Base-by-base conservation (phyloP, 2,888 invertebrate genomes). In the Eudasyphora cyanicolor region DNA sequence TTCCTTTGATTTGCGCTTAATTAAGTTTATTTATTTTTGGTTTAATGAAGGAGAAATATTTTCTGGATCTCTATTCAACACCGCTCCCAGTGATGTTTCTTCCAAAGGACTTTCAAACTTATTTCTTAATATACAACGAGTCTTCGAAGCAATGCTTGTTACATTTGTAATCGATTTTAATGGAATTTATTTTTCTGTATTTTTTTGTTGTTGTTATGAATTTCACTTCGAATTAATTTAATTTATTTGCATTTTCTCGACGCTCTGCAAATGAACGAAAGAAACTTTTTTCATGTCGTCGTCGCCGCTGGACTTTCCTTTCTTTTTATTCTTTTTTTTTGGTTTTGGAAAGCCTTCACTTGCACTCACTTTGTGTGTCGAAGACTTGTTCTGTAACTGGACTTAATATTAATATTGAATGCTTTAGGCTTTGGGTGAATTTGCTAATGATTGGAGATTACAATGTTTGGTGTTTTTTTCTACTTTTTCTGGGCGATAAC, bases 171-270 rank as follows among this genome's bases (percentile, higher is more conserved):
- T 74, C 57, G 51, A 45, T 76, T 74, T 81, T 29, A 35, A 57
- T 67, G 45, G 38, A 76, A 14, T 42, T 24, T 27, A n/a, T n/a
- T n/a, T n/a, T 70, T 49, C 42, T 14, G 17, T 35, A n/a, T 35
- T 62, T 14, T 54, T 42, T 57, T 38, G 10, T 29, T 27, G 12
- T 75, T 69, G 12, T 57, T 17, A 35, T 29, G 27, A 42, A 51
- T 80, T 70, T 80, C 64, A 64, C 42, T 71, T 67, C 64, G 70
- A 70, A 76, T 35, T 60, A 76, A 54, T 76, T 80, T 54, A 62
- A 64, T 76, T 76, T 60, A 57, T 73, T 60, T 73, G 38, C 42
- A 73, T 73, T 73, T n/a, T n/a, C n/a, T n/a, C n/a, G n/a, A n/a
- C n/a, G n/a, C n/a, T 35, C 57, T 60, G 27, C 35, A 42, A 57